A percentile compares a stretch with the other conserved stretches of the same genome.
Conservation (phyloP, 2,888 invertebrate genomes). For the Eilema griseolum region DNA sequence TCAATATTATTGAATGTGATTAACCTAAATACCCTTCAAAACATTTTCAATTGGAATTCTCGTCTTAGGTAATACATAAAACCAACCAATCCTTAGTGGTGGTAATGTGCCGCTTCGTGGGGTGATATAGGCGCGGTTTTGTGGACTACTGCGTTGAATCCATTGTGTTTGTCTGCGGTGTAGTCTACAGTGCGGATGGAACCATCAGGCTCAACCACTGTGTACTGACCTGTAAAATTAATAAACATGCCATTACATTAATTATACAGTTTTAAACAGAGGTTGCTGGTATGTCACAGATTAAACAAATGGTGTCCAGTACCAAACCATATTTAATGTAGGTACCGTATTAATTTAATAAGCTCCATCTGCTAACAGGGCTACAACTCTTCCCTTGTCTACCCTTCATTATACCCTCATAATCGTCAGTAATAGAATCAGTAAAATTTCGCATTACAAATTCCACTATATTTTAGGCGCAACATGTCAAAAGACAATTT, state of each 20-base stretch:
- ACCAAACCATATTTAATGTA: background rate
- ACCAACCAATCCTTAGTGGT: conserved; percentile 41
- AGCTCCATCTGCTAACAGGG: background rate
- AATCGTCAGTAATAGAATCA: too few species aligned
- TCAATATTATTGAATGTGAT: too few species aligned
- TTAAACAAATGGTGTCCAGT: background rate
- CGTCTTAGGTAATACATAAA: conserved; percentile 7
- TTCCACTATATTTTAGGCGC: too few species aligned
- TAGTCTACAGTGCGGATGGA: conserved; percentile 84
- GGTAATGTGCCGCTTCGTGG: conserved; percentile 75
- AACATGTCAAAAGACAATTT: too few species aligned
- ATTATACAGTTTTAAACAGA: background rate
- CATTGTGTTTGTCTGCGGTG: conserved; percentile 83
- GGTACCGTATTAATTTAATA: background rate
- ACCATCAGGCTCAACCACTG: conserved; percentile 83
- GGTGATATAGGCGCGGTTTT: conserved; percentile 79
- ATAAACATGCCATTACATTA: background rate
- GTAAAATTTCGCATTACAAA: too few species aligned
- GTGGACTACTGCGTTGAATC: conserved; percentile 84
- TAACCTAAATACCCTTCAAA: background rate
- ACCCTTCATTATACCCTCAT: too few species aligned
- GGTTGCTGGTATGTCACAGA: background rate
- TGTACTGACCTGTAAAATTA: conserved; percentile 76
- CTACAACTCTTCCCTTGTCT: too few species aligned
- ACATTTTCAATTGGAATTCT: conserved; percentile 22